These are phyloP conservation scores for Varanus komodoensis DNA, from an alignment of 2,113 vertebrate species.

Conservation along the genomic window DNA sequence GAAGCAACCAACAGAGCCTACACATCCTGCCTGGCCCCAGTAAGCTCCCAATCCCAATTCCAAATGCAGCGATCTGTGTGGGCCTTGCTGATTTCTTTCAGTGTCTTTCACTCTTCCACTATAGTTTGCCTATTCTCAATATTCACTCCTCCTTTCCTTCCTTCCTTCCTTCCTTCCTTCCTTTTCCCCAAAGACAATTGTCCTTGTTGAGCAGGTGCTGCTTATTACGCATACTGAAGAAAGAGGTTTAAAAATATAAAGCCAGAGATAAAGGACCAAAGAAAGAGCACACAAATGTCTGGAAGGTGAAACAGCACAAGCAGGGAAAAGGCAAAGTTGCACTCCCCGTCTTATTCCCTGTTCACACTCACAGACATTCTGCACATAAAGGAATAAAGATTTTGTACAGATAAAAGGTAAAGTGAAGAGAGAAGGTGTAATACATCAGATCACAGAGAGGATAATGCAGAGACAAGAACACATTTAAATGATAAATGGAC, in stretches of 20 bases:
- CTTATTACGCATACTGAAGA: background rate
- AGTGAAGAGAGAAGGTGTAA: background rate
- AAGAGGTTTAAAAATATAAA: background rate
- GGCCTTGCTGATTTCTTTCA: background rate
- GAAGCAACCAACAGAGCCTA: background rate
- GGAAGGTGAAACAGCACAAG: background rate
- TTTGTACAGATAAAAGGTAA: conserved; percentile 23
- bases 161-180: too few species aligned
- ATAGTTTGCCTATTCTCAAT: background rate
- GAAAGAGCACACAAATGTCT: background rate
- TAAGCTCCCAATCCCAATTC: background rate
- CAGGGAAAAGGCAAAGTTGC: background rate
- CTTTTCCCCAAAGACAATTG: too few species aligned
- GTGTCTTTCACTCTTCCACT: background rate
- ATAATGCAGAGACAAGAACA: background rate
- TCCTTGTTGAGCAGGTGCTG: background rate
- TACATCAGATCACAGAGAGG: background rate
- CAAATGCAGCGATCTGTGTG: background rate
- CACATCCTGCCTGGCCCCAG: background rate
- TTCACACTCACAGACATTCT: background rate
- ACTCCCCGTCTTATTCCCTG: background rate
- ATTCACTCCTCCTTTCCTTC: background rate
- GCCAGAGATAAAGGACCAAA: background rate
- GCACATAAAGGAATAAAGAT: background rate
- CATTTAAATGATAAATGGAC: conserved; percentile 11